Evolutionary conservation across 2,113 vertebrate genomes (phyloP).

Genomic region (Oryzias woworae): DNA sequence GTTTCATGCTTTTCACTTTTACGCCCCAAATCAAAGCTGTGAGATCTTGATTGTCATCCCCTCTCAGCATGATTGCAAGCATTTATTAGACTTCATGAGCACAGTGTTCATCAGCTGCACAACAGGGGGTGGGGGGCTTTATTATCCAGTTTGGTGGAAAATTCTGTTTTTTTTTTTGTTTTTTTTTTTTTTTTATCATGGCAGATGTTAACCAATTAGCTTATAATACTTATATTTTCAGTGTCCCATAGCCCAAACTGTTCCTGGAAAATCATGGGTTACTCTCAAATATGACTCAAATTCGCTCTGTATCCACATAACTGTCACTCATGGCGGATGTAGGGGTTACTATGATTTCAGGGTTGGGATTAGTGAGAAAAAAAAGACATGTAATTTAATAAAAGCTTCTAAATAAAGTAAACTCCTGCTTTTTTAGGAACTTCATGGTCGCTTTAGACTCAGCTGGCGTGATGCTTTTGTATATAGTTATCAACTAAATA

Average conservation of each 20-base stretch:
- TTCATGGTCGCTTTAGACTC: too few relatives aligned
- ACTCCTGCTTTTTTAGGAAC: too few relatives aligned
- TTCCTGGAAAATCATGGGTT: constrained; percentile 36
- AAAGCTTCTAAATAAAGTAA: too few relatives aligned
- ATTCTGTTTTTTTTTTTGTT: constrained; percentile 26
- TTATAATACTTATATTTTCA: constrained; percentile 41
- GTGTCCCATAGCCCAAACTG: constrained; percentile 34
- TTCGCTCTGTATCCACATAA: constrained; percentile 16
- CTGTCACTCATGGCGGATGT: constrained; percentile 18
- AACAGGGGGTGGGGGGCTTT: constrained; percentile 52
- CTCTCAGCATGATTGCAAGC: constrained; percentile 52
- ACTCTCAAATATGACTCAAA: constrained; percentile 29
- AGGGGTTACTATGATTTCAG: neutral
- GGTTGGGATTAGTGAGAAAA: neutral
- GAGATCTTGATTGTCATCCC: constrained; percentile 31
- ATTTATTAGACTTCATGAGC: constrained; percentile 68
- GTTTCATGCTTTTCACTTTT: constrained; percentile 25
- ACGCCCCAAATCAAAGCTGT: constrained; percentile 22
- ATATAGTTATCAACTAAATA: too few relatives aligned
- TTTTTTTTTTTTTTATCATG: constrained; percentile 27
- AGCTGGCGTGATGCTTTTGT: too few relatives aligned
- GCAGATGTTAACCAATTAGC: constrained; percentile 62
- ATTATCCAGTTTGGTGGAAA: constrained; percentile 46
- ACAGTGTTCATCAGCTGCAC: constrained; percentile 63
- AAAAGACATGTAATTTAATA: too few relatives aligned